phyloP scores from a whole-genome alignment of 2,888 invertebrate species.

The Dasysyrphus tricinctus region DNA sequence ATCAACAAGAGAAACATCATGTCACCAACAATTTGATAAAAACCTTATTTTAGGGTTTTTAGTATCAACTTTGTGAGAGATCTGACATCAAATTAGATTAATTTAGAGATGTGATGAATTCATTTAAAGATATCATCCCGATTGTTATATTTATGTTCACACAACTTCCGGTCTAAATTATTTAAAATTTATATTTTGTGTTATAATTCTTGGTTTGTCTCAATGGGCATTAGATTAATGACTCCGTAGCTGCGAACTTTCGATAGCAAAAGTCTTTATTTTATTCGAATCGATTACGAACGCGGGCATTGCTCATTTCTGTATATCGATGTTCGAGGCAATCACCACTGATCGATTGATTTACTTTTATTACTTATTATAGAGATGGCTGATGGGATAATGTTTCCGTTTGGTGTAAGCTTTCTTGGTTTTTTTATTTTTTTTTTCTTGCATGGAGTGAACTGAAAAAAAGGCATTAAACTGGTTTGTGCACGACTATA shows the following conservation, averaged over 20 bases:
- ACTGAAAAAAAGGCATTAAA: constrained; percentile 37
- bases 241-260: constrained; percentile 67
- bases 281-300: constrained; percentile 4
- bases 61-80: background rate
- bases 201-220: constrained; percentile 9
- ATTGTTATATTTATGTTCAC: background rate
- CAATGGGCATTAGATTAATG: constrained; percentile 61
- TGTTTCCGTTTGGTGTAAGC: constrained; percentile 65
- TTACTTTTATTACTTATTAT: constrained; percentile 27
- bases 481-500: constrained; percentile 61
- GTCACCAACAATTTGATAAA: constrained; percentile 41
- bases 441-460: constrained; percentile 2
- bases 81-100: constrained; percentile 37
- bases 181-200: constrained; percentile 18
- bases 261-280: constrained; percentile 48
- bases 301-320: constrained; percentile 33
- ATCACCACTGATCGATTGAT: constrained; percentile 68
- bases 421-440: background rate
- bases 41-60: constrained; percentile 8
- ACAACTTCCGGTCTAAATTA: constrained; percentile 36
- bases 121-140: constrained; percentile 1
- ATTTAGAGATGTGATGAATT: constrained; percentile 15
- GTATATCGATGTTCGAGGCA: constrained; percentile 20
- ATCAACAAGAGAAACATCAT: constrained; percentile 7
- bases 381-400: constrained; percentile 55